Base-by-base conservation (phyloP, 53 echinoderm and acorn worm species). In the Holothuria scabra region DNA sequence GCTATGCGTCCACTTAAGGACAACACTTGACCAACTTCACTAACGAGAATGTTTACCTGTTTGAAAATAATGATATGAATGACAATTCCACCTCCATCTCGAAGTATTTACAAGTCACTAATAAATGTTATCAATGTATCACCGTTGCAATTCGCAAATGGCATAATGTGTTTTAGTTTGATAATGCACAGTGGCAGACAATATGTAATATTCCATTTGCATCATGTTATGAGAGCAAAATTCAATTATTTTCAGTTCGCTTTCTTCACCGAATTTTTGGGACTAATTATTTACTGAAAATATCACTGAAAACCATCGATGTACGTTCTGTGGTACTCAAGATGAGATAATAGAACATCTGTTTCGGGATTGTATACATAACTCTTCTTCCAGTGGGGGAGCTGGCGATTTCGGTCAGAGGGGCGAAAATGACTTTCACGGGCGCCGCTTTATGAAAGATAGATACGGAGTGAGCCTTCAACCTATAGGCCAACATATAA, bases 211-310 rank as follows among this genome's bases (percentile, higher is more conserved):
- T 70, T 12, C 37, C 70, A 12, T 70, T 70, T 70, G 29, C n/a
- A 12, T 28, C 3, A 20, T 70, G 70, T 28, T 6, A n/a, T 16
- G 33, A 38, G 33, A 11, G 38, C 14, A 70, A 70, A n/a, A 12
- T 64, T 70, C 8, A 29, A 7, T 28, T 19, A n/a, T 64, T 64
- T 64, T n/a, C 16, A 24, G 16, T 65, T 20, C 66, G 25, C 11
- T 14, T 65, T 65, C 66, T 65, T 24, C 66, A 65, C 24, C 66
- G 66, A 11, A 65, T n/a, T 65, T 65, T 24, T 65, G 24, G 66
- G 66, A 65, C 18, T 16, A 70, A 34, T 70, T 70, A 70, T 30
- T 30, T 35, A 13, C 29, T 70, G 70, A 13, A 70, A 25, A 70
- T 28, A 70, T 70, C 8, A 28, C 10, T 2, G 9, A 5, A 25